These are phyloP conservation scores for Drosophila quadrilineata DNA, from an alignment of 1,140 invertebrate genomes.

Conservation along the genomic window DNA sequence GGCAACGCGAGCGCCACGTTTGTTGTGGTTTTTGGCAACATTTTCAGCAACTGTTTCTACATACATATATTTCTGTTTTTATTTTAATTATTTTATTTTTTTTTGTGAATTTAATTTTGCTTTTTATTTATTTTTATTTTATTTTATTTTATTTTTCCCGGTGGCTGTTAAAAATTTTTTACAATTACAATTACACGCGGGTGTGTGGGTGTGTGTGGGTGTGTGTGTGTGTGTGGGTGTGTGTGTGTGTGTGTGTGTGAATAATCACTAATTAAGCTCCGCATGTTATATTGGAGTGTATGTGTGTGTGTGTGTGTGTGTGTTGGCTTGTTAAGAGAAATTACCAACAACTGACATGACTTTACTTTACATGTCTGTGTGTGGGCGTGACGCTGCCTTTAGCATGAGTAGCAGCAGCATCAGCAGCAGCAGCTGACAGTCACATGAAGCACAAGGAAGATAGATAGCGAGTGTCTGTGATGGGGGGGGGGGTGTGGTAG, in stretches of 20 bases:
- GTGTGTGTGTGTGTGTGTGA: constrained; percentile 16
- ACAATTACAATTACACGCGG: constrained; percentile 14
- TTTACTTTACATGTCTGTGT: constrained; percentile 16
- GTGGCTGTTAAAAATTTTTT: constrained; percentile 31
- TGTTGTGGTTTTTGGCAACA: constrained; percentile 33
- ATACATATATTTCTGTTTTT: constrained; percentile 5
- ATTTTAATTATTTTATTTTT: not conserved
- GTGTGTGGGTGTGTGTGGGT: not conserved
- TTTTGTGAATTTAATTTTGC: too few relatives aligned
- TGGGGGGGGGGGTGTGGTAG: too few relatives aligned
- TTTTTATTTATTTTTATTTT: too few relatives aligned
- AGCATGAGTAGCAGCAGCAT: not conserved
- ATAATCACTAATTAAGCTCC: constrained; percentile 51
- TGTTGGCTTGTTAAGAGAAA: constrained; percentile 39
- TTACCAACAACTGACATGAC: constrained; percentile 28
- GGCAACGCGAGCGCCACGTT: constrained; percentile 16
- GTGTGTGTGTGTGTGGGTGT: not conserved
- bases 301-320: too few relatives aligned
- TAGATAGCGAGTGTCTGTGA: too few relatives aligned
- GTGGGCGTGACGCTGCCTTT: constrained; percentile 25
- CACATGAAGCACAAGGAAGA: constrained; percentile 8
- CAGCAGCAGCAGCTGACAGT: not conserved
- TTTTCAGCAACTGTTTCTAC: too few relatives aligned
- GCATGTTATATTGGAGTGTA: constrained; percentile 47
- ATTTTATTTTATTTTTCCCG: not conserved